Evolutionary conservation across 2,113 vertebrate genomes (phyloP).

Genomic region (Aegypius monachus): DNA sequence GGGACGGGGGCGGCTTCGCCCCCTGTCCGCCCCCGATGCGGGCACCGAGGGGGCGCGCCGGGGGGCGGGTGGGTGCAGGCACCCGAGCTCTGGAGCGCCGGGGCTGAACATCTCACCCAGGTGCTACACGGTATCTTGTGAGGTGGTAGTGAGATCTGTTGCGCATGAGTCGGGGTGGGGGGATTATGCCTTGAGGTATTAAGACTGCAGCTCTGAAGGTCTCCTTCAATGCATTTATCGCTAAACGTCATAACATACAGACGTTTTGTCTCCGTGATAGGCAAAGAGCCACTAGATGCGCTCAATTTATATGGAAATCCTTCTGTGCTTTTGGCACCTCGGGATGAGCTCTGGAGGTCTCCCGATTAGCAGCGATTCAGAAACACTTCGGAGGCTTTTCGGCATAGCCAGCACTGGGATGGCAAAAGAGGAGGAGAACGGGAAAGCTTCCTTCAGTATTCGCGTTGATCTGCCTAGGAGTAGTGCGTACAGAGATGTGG

Average conservation of each 20-base stretch:
- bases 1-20: background rate
- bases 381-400: background rate
- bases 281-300: background rate
- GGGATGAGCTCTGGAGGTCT: background rate
- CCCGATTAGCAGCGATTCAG: background rate
- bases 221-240: background rate
- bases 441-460: background rate
- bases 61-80: background rate
- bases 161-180: background rate
- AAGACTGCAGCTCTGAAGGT: background rate
- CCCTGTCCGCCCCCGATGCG: background rate
- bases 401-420: background rate
- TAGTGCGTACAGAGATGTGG: background rate
- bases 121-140: background rate
- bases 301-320: background rate
- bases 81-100: background rate
- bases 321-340: background rate
- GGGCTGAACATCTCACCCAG: accelerated
- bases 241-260: background rate
- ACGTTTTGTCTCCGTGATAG: background rate
- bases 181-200: background rate
- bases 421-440: background rate
- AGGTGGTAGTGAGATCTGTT: background rate
- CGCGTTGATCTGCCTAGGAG: background rate
- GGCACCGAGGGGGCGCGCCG: too few relatives aligned